Evolutionary conservation across 1,140 invertebrate genomes (phyloP).

Genomic region (Phortica variegata): DNA sequence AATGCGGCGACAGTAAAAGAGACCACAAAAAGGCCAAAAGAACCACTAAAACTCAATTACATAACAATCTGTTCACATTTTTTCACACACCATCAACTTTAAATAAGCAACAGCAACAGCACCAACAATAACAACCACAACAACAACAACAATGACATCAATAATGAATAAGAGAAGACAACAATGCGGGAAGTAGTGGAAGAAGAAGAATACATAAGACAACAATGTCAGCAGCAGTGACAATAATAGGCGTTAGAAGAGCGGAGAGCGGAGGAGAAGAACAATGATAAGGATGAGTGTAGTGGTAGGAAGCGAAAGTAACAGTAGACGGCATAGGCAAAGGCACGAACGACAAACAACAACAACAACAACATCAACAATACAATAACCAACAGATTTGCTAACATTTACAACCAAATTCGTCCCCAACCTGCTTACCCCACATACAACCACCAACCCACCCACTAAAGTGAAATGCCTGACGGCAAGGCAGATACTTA

Average conservation of each 20-base stretch:
- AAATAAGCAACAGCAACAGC: slow-evolving; percentile 33
- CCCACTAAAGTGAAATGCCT: no score
- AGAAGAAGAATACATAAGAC: slow-evolving; percentile 16
- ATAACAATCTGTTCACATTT: slow-evolving; percentile 58
- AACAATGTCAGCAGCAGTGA: slow-evolving; percentile 42
- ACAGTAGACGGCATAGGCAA: no score
- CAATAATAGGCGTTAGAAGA: not conserved
- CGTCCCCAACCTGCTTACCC: no score
- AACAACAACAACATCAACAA: no score
- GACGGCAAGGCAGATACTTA: slow-evolving; percentile 36
- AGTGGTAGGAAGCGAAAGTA: no score
- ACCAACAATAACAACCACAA: slow-evolving; percentile 11
- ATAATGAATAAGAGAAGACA: not conserved
- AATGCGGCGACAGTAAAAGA: slow-evolving; percentile 46
- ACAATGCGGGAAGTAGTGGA: not conserved
- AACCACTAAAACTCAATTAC: slow-evolving; percentile 55
- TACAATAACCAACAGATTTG: no score
- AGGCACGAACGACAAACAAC: no score
- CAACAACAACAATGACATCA: not conserved
- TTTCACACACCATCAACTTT: slow-evolving; percentile 57
- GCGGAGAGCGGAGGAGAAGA: slow-evolving; percentile 8
- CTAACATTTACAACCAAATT: no score
- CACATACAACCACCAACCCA: no score
- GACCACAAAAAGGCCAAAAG: slow-evolving; percentile 46
- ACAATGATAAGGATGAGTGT: no score